Evolutionary conservation across 37 sponge, comb jelly and placozoan species (phyloP).

Genomic region (Bolinopsis microptera): DNA sequence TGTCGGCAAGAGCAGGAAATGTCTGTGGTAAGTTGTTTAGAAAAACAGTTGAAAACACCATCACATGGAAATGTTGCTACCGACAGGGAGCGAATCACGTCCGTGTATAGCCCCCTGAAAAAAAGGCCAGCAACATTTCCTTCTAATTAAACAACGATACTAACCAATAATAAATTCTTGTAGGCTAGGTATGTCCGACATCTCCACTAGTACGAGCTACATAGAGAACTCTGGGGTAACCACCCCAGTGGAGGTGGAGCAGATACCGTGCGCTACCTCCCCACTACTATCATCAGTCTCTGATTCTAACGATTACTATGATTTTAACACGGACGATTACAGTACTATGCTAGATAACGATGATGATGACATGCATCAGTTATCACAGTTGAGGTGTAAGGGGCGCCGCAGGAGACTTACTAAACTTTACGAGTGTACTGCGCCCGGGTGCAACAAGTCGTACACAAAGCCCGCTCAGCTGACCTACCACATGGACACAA

Average conservation of each 20-base stretch:
- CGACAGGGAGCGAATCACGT: too few relatives aligned
- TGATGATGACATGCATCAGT: background rate
- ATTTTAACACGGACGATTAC: background rate
- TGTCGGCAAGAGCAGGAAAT: background rate
- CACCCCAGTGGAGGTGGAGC: background rate
- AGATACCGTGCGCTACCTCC: background rate
- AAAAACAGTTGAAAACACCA: too few relatives aligned
- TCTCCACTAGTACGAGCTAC: background rate
- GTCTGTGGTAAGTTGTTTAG: slow-evolving; percentile 15
- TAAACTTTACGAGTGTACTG: background rate
- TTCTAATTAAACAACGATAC: too few relatives aligned
- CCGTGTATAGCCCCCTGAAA: too few relatives aligned
- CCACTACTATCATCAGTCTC: background rate
- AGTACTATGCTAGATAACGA: background rate
- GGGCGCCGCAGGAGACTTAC: background rate
- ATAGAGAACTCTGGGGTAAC: background rate
- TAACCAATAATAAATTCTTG: background rate
- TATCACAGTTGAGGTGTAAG: slow-evolving; percentile 35
- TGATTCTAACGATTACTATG: slow-evolving; percentile 6
- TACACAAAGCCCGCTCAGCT: slow-evolving; percentile 4
- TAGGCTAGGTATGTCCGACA: background rate
- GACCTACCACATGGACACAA: slow-evolving; percentile 27
- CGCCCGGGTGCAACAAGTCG: background rate
- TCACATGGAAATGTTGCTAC: too few relatives aligned
- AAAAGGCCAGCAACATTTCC: too few relatives aligned